These are phyloP conservation scores for Prunella fulvescens DNA, from an alignment of 2,113 vertebrate genomes.

Conservation along the genomic window DNA sequence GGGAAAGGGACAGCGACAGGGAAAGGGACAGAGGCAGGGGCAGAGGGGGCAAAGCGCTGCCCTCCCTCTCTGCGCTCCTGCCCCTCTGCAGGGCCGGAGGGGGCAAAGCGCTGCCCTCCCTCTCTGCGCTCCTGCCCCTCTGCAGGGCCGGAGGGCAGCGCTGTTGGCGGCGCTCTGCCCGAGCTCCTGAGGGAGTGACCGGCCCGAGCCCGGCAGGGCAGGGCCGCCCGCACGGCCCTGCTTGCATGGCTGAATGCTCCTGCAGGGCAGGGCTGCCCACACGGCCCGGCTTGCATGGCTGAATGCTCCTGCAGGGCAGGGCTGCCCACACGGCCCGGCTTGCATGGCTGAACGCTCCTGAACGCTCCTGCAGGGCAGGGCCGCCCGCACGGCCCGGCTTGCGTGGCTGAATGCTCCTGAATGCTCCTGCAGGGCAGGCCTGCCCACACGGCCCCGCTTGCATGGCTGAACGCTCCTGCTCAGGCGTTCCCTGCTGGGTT, in stretches of 20 bases:
- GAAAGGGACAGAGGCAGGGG: too few species aligned
- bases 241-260: too few species aligned
- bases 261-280: accelerated
- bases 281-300: accelerated
- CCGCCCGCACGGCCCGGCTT: accelerated
- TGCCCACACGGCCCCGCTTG: accelerated
- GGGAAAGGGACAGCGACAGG: background rate
- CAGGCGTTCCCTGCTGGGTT: background rate
- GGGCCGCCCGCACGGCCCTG: accelerated
- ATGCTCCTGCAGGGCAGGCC: background rate
- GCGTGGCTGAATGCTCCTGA: accelerated
- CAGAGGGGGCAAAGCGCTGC: background rate
- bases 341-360: accelerated
- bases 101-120: background rate
- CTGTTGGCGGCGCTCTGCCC: background rate
- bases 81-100: accelerated
- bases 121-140: background rate
- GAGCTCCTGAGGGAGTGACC: accelerated
- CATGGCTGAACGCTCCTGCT: accelerated
- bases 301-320: background rate
- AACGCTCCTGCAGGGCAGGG: too few species aligned
- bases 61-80: too few species aligned
- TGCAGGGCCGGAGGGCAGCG: background rate
- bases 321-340: accelerated
- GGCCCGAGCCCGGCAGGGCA: background rate